Evolutionary conservation across 2,888 invertebrate species (phyloP), one percentile per base, ranked within the genome.

Genomic region (Hyalella azteca): DNA sequence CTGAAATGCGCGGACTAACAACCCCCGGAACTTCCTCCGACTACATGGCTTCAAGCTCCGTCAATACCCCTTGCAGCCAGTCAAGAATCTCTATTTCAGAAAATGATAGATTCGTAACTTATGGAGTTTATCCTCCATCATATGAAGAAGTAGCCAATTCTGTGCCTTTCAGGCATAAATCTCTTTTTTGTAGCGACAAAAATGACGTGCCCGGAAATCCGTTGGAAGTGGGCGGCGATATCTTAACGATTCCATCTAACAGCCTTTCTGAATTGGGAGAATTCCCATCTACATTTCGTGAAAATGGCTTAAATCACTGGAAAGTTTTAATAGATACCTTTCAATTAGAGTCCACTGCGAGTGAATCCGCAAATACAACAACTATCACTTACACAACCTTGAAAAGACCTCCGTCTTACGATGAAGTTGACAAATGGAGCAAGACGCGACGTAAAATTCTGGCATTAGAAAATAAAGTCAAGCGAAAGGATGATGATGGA

Each of bases 251-350:
- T 19, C 66, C 76, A 36, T 79, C 81, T n/a, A 80, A 59, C 48
- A 22, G 40, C 9, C 48, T 60, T 0, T 36, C 73, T 19, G 83
- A 83, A 54, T 78, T 83, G 19, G 78, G 80, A 36, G 80, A 81
- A 50, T 83, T 83, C 79, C 78, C 81, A 45, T 81, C 81, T 1
- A 73, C 60, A n/a, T 81, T 80, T 54, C 78, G 79, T 48, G 79
- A 50, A 39, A 78, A 80, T 22, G 83, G 83, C n/a, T 40, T 83
- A 13, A 77, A 83, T 59, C 81, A 83, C 22, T 83, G 83, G 83
- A 77, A 81, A 41, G 29, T 79, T 15, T n/a, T 82, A 36, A 26
- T 29, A n/a, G 45, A 41, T 29, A 39, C 45, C 11, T 22, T 36
- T 66, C 66, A 66, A 36, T 36, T n/a, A n/a, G 66, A 66, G 29